Evolutionary conservation across 1,140 invertebrate species (phyloP).

Genomic region (Musca vetustissima): DNA sequence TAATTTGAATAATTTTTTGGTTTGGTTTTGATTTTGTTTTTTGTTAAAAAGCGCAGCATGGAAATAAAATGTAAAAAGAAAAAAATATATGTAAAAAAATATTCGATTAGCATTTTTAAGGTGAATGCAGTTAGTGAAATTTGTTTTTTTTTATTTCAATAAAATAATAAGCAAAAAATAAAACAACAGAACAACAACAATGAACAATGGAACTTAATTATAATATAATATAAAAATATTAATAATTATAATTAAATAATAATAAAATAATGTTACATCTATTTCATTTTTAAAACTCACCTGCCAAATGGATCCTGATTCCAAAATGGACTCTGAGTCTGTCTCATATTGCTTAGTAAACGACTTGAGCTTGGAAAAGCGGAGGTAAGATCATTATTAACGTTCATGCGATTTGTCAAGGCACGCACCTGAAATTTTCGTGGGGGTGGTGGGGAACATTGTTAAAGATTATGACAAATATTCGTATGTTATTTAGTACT

Average conservation of each 20-base stretch:
- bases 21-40: slow-evolving; percentile 2
- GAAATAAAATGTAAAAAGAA: slow-evolving; percentile 30
- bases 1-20: slow-evolving; percentile 2
- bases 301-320: slow-evolving; percentile 50
- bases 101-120: slow-evolving; percentile 1
- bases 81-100: slow-evolving; percentile 22
- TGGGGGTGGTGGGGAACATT: background rate
- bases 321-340: slow-evolving; percentile 53
- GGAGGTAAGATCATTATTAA: slow-evolving; percentile 67
- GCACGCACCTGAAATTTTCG: slow-evolving; percentile 67
- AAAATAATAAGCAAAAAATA: slow-evolving; percentile 1
- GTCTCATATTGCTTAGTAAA: slow-evolving; percentile 51
- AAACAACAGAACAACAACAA: slow-evolving; percentile 18
- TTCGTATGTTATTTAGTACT: slow-evolving; percentile 29
- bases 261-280: too few species aligned
- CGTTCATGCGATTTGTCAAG: slow-evolving; percentile 80
- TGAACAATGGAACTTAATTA: background rate
- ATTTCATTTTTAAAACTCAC: slow-evolving; percentile 41
- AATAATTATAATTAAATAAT: background rate
- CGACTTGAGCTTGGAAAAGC: slow-evolving; percentile 53
- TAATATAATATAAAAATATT: too few species aligned
- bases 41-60: slow-evolving; percentile 29
- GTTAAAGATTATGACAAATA: slow-evolving; percentile 27
- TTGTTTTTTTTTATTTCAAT: background rate
- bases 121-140: slow-evolving; percentile 15